Percentiles rank a stretch among this genome's conserved stretches.
Conservation (phyloP, 2,888 invertebrate species). For the Ametastegia equiseti region DNA sequence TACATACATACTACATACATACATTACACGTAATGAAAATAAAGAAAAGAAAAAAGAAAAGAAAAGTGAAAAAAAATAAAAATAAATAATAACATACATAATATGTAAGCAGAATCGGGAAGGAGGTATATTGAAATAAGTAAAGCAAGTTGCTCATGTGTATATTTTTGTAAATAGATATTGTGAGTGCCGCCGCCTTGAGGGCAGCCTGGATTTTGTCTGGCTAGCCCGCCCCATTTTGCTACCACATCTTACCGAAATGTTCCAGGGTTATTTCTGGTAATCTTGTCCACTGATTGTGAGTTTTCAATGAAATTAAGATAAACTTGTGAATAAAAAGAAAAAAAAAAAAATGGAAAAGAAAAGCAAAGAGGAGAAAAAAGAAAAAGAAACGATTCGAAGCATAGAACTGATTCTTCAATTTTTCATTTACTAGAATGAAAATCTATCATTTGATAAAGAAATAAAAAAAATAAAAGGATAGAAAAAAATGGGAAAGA, state of each 20-base stretch:
- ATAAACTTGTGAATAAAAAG: constrained; percentile 42
- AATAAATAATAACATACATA: constrained; percentile 45
- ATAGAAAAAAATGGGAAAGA: not conserved
- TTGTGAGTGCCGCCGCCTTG: constrained; percentile 73
- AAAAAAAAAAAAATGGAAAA: too few relatives aligned
- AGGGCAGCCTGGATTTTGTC: constrained; percentile 61
- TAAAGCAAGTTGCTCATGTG: constrained; percentile 74
- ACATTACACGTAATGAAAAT: constrained; percentile 53
- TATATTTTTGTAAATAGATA: constrained; percentile 75
- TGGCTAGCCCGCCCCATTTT: constrained; percentile 68
- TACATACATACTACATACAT: constrained; percentile 60
- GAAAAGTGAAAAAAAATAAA: constrained; percentile 5
- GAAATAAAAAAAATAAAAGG: not conserved
- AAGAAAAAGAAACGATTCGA: constrained; percentile 14
- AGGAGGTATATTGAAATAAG: constrained; percentile 53
- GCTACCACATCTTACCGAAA: constrained; percentile 72
- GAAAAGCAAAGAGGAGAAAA: too few relatives aligned
- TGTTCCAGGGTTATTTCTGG: constrained; percentile 64
- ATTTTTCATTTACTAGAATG: not conserved
- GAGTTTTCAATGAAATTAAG: constrained; percentile 48
- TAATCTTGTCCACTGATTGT: constrained; percentile 51
- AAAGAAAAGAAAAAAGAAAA: constrained; percentile 50
- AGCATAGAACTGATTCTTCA: constrained; percentile 31
- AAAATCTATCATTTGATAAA: constrained; percentile 9
- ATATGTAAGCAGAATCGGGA: constrained; percentile 45